phyloP scores from a whole-genome alignment of 2,113 vertebrate genomes.

The Elgaria multicarinata region DNA sequence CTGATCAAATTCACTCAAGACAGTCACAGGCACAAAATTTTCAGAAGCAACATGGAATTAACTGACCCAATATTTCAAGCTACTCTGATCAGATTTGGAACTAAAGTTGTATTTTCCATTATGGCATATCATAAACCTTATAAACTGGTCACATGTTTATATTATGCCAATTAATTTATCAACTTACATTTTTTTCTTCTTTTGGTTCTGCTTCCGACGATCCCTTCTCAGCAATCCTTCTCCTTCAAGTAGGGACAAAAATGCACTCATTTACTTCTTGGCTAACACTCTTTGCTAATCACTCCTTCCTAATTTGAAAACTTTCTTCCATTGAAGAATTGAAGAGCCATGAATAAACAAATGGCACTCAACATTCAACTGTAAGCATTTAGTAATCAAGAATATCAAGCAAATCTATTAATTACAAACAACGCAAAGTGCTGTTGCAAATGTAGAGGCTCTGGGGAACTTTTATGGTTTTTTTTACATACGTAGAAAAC shows the following conservation, averaged over 20 bases:
- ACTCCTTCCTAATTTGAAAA: background rate
- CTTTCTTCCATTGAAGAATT: background rate
- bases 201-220: conserved; percentile 93
- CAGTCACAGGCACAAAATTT: background rate
- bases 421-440: background rate
- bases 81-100: background rate
- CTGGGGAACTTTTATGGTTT: background rate
- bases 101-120: rapidly evolving
- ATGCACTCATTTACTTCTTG: background rate
- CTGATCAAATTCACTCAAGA: background rate
- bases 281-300: conserved; percentile 26
- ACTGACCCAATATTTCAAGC: background rate
- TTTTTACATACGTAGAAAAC: background rate
- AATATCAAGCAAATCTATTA: background rate
- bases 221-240: conserved; percentile 97
- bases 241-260: conserved; percentile 78
- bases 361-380: background rate
- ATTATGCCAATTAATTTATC: background rate
- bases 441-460: background rate
- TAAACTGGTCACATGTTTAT: background rate
- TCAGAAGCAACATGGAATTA: background rate
- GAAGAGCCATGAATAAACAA: background rate
- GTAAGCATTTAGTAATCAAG: background rate
- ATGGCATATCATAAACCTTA: background rate
- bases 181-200: conserved; percentile 89